Evolutionary conservation across 2,888 invertebrate genomes (phyloP).

Genomic region (Orthonychiurus folsomi): DNA sequence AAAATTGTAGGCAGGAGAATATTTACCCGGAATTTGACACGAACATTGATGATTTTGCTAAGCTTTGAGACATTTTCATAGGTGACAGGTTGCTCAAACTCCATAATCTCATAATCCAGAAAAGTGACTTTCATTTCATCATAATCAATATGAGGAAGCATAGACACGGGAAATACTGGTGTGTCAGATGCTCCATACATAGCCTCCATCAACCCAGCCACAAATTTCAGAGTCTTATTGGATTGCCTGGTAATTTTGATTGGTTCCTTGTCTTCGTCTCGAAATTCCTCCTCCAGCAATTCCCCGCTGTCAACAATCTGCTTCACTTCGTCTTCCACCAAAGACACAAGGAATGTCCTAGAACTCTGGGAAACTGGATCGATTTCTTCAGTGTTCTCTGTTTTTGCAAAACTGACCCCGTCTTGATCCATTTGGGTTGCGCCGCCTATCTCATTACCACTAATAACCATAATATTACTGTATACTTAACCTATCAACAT

Average conservation of each 20-base stretch:
- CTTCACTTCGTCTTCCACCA: neutral
- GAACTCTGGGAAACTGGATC: too few species aligned
- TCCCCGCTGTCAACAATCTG: neutral
- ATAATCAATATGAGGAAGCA: neutral
- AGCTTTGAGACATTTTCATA: neutral
- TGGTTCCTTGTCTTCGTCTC: neutral
- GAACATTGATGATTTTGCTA: slow-evolving; percentile 1
- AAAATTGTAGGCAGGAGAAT: too few species aligned
- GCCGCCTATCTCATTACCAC: too few species aligned
- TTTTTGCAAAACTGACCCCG: too few species aligned
- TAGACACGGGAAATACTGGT: neutral
- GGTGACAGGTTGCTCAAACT: slow-evolving; percentile 2
- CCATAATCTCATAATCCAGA: neutral
- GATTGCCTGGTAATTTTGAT: neutral
- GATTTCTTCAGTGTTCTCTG: too few species aligned
- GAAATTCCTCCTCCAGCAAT: too few species aligned
- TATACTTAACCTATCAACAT: too few species aligned
- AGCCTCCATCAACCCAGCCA: neutral
- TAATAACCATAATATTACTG: too few species aligned
- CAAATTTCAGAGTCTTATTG: neutral
- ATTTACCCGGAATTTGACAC: neutral
- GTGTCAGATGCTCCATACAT: neutral
- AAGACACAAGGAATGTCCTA: too few species aligned
- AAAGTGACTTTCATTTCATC: neutral
- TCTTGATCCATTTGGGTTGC: too few species aligned